A percentile compares a stretch with the other conserved stretches of the same genome.
Conservation (phyloP, 2,888 invertebrate species). For the Hirtodrosophila alboralis region DNA sequence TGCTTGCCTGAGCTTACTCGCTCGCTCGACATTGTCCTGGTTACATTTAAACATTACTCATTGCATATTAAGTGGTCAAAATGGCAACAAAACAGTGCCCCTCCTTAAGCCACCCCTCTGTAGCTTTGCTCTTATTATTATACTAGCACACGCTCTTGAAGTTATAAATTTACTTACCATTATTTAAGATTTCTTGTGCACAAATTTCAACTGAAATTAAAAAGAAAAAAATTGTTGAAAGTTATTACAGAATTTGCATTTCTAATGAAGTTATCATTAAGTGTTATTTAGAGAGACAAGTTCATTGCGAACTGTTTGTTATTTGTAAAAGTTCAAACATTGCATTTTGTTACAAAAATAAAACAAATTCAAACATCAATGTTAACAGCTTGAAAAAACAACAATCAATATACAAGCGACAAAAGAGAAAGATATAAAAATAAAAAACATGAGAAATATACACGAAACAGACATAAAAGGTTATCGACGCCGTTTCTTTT, state of each 20-base stretch:
- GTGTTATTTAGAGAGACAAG: constrained; percentile 12
- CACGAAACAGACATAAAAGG: constrained; percentile 65
- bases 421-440: constrained; percentile 45
- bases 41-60: constrained; percentile 79
- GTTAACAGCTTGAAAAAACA: constrained; percentile 19
- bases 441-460: constrained; percentile 31
- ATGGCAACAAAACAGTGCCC: constrained; percentile 22
- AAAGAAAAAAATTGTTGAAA: constrained; percentile 12
- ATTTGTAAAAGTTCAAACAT: constrained; percentile 33
- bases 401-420: constrained; percentile 18
- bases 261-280: constrained; percentile 2
- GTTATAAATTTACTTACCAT: constrained; percentile 64
- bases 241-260: constrained; percentile 15
- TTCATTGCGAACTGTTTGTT: constrained; percentile 9
- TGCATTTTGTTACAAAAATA: constrained; percentile 42
- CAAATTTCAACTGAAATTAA: constrained; percentile 50
- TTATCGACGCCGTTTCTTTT: constrained; percentile 63
- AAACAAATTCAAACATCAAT: constrained; percentile 42
- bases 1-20: too few relatives aligned
- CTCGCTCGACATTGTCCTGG: constrained; percentile 68
- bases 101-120: not conserved
- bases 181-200: constrained; percentile 49
- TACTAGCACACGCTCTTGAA: constrained; percentile 43
- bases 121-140: constrained; percentile 16
- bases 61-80: constrained; percentile 78